Evolutionary conservation across 2,888 invertebrate genomes (phyloP), one percentile per base, ranked within the genome.

Genomic region (Dusona sp.): DNA sequence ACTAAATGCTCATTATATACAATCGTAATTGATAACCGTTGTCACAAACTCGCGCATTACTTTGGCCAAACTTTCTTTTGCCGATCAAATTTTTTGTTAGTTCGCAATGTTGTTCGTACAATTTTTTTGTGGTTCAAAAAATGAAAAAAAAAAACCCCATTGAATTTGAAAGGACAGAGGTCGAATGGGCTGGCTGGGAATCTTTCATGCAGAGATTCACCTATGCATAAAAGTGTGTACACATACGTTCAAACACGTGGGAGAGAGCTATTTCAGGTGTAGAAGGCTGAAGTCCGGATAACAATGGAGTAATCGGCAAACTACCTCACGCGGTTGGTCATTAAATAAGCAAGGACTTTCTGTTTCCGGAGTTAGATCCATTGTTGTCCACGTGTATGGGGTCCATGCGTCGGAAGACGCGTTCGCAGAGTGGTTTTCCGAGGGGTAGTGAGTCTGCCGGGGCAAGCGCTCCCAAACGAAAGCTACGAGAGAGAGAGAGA

Each of bases 291-390:
- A 42, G 68, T 70, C 67, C 61, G 22, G 19, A 80, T 81, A 89
- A 90, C 90, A 90, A 89, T 90, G 86, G 83, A 85, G 84, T 91
- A 91, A 91, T 91, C 89, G 90, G 88, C 89, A 90, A 91, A 89
- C 89, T 90, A 88, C 89, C 90, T 91, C 89, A 90, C 88, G 87
- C 86, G 83, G 81, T 77, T 88, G 90, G 89, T 91, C 92, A 89
- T 91, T 91, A 91, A 91, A 91, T 92, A 91, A 90, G 89, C 90
- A 89, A 89, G 83, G 89, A 89, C 89, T 89, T 89, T 88, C 87
- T 88, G 90, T 89, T 91, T 89, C 89, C 88, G 86, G 88, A 90
- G 91, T 90, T 90, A 86, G 89, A 88, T 87, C 88, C 88, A 89
- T 90, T 92, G 89, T 91, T 88, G 90, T 87, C 83, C 84, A 75